Base-by-base conservation (phyloP, 1,140 invertebrate genomes). In the Papilio polyxenes region DNA sequence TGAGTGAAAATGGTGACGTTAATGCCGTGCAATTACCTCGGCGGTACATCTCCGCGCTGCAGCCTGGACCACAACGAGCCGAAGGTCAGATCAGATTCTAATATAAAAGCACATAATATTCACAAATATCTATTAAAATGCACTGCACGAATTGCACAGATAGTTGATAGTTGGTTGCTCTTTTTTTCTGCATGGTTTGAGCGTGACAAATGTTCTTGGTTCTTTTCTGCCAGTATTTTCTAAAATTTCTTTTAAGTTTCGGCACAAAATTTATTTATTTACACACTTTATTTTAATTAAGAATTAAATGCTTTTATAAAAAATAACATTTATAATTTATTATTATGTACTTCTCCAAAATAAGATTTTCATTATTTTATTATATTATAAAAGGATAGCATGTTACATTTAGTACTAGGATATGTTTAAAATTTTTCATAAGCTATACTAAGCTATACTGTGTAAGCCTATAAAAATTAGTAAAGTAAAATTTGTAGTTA, bases 11-110 rank as follows among this genome's bases (percentile, higher is more conserved):
- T 94, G 93, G 93, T 94, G 92, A 94, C 93, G 74, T 87, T 94
- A 90, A 94, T 94, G 93, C 93, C 93, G 91, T 94, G 93, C 88
- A 90, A 89, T 87, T 94, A 92, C 91, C 93, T 94, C 88, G 90
- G 93, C 84, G 91, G 91, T 80, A 87, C 90, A 56, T 93, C 92
- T 48, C 91, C 93, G 88, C 89, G 92, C 83, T 94, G 92, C 93
- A 92, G 90, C 86, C 86, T 94, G 89, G 92, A 93, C 59, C 92
- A 93, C 90, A 85, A 90, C 83, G 93, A 94, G 83, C 92, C 93
- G 77, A 94, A 94, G 93, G 93, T 93, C 87, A 93, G 91, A 89
- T 93, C 86, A 93, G 90, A 89, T 85, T 86, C 81, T 84, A 53
- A 77, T 53, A n/a, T 53, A 53, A 77, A 77, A 53, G 31, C 75